phyloP scores from a whole-genome alignment of 2,113 vertebrate species.

The Choloepus hoffmanni region DNA sequence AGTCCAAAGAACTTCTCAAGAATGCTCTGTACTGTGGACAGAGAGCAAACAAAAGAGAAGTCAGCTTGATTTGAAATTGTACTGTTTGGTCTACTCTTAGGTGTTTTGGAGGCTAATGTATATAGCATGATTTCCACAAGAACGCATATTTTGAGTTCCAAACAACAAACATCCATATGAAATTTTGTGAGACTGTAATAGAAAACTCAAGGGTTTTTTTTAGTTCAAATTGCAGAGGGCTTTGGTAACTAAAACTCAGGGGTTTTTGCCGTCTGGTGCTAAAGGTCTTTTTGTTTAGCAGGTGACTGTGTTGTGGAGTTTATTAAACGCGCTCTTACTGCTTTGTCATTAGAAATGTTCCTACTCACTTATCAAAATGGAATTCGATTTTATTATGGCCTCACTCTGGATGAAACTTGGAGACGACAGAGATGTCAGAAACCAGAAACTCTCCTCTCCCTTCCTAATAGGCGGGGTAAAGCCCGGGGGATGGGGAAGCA shows the following conservation, averaged over 20 bases:
- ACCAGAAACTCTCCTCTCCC: neutral
- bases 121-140: neutral
- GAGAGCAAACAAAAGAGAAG: neutral
- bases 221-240: neutral
- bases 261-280: neutral
- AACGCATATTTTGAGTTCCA: neutral
- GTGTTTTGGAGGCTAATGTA: neutral
- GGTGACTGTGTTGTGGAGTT: neutral
- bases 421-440: neutral
- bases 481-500: neutral
- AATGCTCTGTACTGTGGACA: neutral
- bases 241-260: neutral
- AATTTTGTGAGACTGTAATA: neutral
- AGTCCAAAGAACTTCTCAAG: neutral
- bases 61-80: neutral
- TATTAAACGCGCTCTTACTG: neutral
- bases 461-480: neutral
- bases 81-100: neutral
- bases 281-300: neutral
- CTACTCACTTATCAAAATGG: neutral
- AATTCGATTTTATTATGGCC: neutral
- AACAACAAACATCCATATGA: neutral
- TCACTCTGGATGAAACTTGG: neutral
- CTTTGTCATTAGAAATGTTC: neutral
- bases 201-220: neutral